Percentiles rank a stretch among this genome's conserved stretches.
phyloP scores from a whole-genome alignment of 2,113 vertebrate genomes.

The Neoarius graeffei region DNA sequence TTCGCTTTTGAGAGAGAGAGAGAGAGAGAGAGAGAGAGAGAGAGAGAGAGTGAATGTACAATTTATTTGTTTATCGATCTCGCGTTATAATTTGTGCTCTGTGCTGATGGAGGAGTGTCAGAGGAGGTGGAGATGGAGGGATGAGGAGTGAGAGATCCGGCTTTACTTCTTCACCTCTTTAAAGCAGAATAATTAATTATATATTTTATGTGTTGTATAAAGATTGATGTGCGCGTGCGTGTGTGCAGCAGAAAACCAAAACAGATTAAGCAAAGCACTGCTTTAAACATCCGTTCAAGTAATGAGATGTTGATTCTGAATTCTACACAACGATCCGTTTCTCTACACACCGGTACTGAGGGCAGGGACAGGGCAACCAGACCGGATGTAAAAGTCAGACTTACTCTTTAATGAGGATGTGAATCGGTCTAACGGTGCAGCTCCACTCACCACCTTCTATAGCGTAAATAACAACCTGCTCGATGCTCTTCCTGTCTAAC shows the following conservation, averaged over 20 bases:
- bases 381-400: not conserved
- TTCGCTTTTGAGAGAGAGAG: constrained; percentile 20
- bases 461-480: not conserved
- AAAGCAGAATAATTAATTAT: constrained; percentile 26
- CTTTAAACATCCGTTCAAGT: not conserved
- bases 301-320: constrained; percentile 19
- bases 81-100: constrained; percentile 67
- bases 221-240: constrained; percentile 51
- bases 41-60: constrained; percentile 29
- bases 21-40: constrained; percentile 55
- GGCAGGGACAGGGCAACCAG: constrained; percentile 2
- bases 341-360: constrained; percentile 61
- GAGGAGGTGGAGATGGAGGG: constrained; percentile 43
- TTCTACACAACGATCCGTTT: constrained; percentile 21
- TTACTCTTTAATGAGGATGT: not conserved
- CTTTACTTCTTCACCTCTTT: constrained; percentile 65
- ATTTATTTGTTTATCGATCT: constrained; percentile 68
- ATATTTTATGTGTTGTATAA: constrained; percentile 29
- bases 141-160: constrained; percentile 62
- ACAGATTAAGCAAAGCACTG: constrained; percentile 61
- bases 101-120: constrained; percentile 46
- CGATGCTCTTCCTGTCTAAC: constrained; percentile 48
- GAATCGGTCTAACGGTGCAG: not conserved
- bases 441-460: not conserved
- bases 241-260: constrained; percentile 65